phyloP scores from a whole-genome alignment of 2,888 invertebrate genomes.

The Nebria salina region DNA sequence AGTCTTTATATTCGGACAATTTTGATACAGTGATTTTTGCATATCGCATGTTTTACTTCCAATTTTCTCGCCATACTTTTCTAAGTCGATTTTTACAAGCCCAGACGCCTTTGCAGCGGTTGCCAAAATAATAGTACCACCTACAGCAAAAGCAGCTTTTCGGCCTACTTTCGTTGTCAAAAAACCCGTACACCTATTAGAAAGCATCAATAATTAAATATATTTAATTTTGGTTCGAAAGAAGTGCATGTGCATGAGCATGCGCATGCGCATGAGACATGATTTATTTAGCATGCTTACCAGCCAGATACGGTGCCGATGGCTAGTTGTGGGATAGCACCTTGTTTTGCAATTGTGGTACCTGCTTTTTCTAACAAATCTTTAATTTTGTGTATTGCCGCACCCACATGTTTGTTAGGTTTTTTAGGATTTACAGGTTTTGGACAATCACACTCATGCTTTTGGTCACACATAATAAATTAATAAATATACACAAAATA shows the following conservation, averaged over 20 bases:
- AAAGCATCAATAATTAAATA: background rate
- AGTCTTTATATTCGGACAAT: constrained; percentile 69
- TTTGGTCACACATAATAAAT: background rate
- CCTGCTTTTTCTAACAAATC: constrained; percentile 8
- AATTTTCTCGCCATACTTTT: constrained; percentile 74
- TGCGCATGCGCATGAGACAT: no score
- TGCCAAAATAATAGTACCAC: constrained; percentile 83
- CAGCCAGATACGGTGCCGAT: constrained; percentile 32
- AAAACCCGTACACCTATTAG: constrained; percentile 71
- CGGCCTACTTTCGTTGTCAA: constrained; percentile 87
- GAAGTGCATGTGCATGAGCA: no score
- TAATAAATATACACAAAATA: background rate
- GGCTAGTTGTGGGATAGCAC: constrained; percentile 12
- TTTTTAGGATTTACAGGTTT: background rate
- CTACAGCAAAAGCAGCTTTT: constrained; percentile 83
- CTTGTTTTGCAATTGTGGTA: background rate
- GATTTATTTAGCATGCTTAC: constrained; percentile 1
- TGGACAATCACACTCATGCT: background rate
- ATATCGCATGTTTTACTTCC: background rate
- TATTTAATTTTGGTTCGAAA: no score
- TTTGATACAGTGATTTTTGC: constrained; percentile 72
- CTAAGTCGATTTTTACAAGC: constrained; percentile 87
- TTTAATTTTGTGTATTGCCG: background rate
- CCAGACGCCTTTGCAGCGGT: constrained; percentile 88
- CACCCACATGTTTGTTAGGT: constrained; percentile 15